Conservation (phyloP, 2,888 invertebrate species). For the Podabrus alpinus region DNA sequence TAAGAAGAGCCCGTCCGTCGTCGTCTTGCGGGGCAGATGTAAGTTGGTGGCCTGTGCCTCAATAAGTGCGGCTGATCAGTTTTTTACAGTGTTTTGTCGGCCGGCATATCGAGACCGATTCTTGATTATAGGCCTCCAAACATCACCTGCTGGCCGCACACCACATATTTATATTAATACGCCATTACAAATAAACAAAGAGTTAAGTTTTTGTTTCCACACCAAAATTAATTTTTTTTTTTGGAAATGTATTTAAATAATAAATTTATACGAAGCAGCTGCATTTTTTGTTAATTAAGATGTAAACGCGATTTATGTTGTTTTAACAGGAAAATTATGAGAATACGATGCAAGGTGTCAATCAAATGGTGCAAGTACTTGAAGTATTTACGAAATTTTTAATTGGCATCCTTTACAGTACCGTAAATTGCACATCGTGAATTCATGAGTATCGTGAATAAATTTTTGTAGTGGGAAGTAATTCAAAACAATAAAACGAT, state of each 20-base stretch:
- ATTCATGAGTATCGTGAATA: background rate
- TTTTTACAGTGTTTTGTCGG: slow-evolving; percentile 45
- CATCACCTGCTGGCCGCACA: slow-evolving; percentile 34
- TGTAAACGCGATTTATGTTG: background rate
- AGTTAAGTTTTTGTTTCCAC: slow-evolving; percentile 10
- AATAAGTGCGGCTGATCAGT: slow-evolving; percentile 42
- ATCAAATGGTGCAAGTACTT: background rate
- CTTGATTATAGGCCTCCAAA: slow-evolving; percentile 42
- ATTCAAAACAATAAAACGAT: background rate
- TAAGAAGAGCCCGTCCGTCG: slow-evolving; percentile 31
- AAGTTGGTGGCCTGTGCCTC: slow-evolving; percentile 34
- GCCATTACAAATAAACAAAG: slow-evolving; percentile 23
- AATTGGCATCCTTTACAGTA: background rate
- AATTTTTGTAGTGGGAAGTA: background rate
- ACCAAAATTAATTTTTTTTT: background rate
- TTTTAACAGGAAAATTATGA: background rate
- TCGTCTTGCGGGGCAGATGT: slow-evolving; percentile 37
- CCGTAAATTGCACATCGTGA: background rate
- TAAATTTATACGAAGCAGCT: background rate
- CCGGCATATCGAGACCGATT: slow-evolving; percentile 47
- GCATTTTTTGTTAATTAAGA: background rate
- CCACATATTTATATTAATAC: slow-evolving; percentile 34
- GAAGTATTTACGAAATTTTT: background rate
- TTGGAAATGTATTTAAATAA: background rate
- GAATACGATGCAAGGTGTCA: background rate